Evolutionary conservation across 2,888 invertebrate genomes (phyloP).

Genomic region (Agrypnus murinus): DNA sequence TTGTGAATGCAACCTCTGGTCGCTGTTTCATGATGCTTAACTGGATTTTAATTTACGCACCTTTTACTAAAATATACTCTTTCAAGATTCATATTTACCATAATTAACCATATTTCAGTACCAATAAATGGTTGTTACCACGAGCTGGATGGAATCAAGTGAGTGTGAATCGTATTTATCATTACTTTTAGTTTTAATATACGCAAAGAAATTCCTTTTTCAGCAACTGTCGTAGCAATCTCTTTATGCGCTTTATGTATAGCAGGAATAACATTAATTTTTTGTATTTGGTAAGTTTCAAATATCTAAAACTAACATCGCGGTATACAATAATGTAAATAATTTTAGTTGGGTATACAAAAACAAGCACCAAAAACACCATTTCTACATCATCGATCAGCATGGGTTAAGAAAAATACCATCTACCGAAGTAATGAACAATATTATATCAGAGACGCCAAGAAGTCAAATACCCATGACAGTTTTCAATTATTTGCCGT

Average conservation of each 20-base stretch:
- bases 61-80: no score
- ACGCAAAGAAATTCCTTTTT: no score
- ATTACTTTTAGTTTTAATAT: no score
- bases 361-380: conserved; percentile 1
- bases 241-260: conserved; percentile 12
- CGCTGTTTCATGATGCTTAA: no score
- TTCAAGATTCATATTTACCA: no score
- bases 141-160: conserved; percentile 36
- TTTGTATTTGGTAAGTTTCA: conserved; percentile 33
- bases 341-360: conserved; percentile 27
- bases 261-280: conserved; percentile 10
- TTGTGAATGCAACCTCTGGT: no score
- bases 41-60: no score
- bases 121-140: conserved; percentile 31
- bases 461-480: not conserved
- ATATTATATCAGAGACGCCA: no score
- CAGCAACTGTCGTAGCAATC: conserved; percentile 31
- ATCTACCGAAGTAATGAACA: not conserved
- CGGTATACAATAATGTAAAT: no score
- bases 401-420: conserved; percentile 33
- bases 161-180: no score
- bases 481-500: conserved; percentile 7
- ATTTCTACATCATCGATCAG: conserved; percentile 43
- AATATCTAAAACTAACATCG: no score
- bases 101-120: no score